Conservation (phyloP, 2,113 vertebrate genomes). For the Ailurus styani region DNA sequence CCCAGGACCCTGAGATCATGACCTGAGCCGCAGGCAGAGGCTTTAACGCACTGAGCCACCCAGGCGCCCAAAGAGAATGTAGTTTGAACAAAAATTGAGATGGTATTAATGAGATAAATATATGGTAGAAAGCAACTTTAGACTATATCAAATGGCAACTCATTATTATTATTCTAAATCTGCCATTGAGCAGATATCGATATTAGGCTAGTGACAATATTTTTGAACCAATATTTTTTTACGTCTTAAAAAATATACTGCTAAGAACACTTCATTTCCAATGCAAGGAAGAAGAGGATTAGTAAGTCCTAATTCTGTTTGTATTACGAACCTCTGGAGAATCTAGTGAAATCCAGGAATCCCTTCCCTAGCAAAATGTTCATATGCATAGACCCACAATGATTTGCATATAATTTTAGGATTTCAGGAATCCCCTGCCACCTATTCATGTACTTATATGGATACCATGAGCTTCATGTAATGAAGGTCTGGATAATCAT, state of each 20-base stretch:
- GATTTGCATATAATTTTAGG: neutral
- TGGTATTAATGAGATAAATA: constrained; percentile 3
- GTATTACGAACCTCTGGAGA: neutral
- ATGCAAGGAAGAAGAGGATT: neutral
- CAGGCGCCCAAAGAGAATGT: neutral
- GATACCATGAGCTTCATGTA: neutral
- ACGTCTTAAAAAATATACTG: neutral
- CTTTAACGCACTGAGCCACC: no score
- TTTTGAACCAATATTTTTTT: neutral
- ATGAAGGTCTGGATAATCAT: neutral
- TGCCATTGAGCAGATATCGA: neutral
- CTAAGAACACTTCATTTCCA: neutral
- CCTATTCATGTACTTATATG: neutral
- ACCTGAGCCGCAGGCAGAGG: no score
- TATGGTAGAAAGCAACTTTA: neutral
- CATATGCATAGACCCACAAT: neutral
- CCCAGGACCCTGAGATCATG: no score
- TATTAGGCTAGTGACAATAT: neutral
- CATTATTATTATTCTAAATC: neutral
- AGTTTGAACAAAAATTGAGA: neutral
- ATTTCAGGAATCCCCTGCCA: neutral
- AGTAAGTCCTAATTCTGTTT: neutral
- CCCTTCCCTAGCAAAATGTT: neutral
- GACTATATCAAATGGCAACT: neutral
- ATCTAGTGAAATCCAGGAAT: neutral